phyloP scores from a whole-genome alignment of 2,113 vertebrate genomes.

The Rhea pennata region DNA sequence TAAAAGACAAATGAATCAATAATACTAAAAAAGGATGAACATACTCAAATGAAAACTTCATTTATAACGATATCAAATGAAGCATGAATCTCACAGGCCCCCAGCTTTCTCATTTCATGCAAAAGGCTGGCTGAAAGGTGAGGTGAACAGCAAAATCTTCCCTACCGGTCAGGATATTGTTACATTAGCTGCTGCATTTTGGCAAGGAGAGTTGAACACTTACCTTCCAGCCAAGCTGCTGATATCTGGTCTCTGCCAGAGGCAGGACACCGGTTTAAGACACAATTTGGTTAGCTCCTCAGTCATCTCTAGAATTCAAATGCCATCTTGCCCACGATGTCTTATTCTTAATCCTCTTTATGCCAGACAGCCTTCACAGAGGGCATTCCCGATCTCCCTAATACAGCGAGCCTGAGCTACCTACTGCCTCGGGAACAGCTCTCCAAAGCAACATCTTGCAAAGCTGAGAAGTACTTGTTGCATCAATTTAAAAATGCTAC shows the following conservation, averaged over 20 bases:
- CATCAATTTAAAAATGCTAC: neutral
- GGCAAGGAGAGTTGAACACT: neutral
- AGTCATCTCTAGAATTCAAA: neutral
- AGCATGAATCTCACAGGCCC: fast-evolving
- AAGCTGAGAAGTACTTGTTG: too few species aligned
- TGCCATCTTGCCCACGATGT: neutral
- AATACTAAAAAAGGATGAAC: neutral
- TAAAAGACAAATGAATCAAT: neutral
- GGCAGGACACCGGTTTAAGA: neutral
- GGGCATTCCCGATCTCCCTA: neutral
- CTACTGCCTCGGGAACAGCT: neutral
- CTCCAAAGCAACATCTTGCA: neutral
- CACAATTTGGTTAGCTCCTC: fast-evolving
- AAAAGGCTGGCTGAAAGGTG: neutral
- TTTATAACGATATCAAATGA: neutral
- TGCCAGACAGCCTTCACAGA: neutral
- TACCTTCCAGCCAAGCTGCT: neutral
- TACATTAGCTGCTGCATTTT: neutral
- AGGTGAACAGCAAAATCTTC: neutral
- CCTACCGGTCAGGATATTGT: neutral
- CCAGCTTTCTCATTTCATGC: neutral
- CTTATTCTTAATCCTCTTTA: neutral
- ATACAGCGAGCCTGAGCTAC: neutral
- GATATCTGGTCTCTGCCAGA: fast-evolving
- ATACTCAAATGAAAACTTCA: neutral